Conservation (phyloP, 1,140 invertebrate species). For the Hyles euphorbiae region DNA sequence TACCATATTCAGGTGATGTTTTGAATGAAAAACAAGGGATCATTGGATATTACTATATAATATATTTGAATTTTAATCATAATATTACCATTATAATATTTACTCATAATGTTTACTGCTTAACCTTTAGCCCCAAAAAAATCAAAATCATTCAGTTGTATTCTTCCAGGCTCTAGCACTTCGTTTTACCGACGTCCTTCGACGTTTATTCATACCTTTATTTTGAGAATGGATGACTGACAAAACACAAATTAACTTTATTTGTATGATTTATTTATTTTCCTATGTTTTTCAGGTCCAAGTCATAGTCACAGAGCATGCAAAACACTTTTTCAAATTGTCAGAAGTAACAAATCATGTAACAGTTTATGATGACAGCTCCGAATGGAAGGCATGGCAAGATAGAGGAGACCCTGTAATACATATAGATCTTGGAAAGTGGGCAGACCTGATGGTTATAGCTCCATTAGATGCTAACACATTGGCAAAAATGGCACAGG, state of each 20-base stretch:
- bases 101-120: too few species aligned
- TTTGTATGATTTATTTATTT: not conserved
- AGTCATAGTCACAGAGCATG: slow-evolving; percentile 89
- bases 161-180: too few species aligned
- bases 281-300: slow-evolving; percentile 77
- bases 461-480: slow-evolving; percentile 98
- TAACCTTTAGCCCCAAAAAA: too few species aligned
- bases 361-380: slow-evolving; percentile 85
- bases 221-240: too few species aligned
- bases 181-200: too few species aligned
- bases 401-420: slow-evolving; percentile 94
- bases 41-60: too few species aligned
- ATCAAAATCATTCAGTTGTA: too few species aligned
- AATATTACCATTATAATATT: too few species aligned
- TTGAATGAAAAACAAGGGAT: not conserved
- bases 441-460: slow-evolving; percentile 96
- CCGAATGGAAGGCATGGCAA: slow-evolving; percentile 96
- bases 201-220: too few species aligned
- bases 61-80: too few species aligned
- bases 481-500: slow-evolving; percentile 92
- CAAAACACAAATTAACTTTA: not conserved
- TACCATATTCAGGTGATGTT: slow-evolving; percentile 48
- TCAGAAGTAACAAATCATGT: slow-evolving; percentile 77
- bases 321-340: slow-evolving; percentile 90
- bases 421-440: slow-evolving; percentile 96